Conservation (phyloP, 2,888 invertebrate species). For the Chironomus riparius region DNA sequence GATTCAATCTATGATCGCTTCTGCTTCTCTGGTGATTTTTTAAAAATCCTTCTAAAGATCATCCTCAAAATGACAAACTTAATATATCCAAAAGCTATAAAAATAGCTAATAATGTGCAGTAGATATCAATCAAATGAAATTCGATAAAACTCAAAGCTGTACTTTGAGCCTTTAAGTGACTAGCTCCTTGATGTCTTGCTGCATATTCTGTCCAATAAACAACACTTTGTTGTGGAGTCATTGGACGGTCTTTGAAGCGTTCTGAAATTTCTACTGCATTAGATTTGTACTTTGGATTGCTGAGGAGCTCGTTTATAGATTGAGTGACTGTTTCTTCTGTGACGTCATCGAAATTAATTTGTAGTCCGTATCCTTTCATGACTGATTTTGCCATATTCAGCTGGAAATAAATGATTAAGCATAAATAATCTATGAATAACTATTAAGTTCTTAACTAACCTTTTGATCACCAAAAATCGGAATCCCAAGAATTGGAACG, state of each 20-base stretch:
- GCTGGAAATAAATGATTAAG: neutral
- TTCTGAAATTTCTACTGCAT: conserved; percentile 50
- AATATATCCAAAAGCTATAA: neutral
- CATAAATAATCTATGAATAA: too few relatives aligned
- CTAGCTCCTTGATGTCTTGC: conserved; percentile 61
- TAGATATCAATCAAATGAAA: neutral
- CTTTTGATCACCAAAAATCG: conserved; percentile 47
- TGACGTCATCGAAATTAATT: conserved; percentile 47
- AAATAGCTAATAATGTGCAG: neutral
- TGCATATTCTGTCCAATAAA: conserved; percentile 72
- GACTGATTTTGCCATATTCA: conserved; percentile 34
- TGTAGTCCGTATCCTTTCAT: conserved; percentile 43
- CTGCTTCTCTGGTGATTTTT: neutral
- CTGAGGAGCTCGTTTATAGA: conserved; percentile 34
- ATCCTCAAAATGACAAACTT: neutral
- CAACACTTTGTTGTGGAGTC: conserved; percentile 56
- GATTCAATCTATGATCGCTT: too few relatives aligned
- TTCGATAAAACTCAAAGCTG: neutral
- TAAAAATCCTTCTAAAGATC: neutral
- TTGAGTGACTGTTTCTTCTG: conserved; percentile 30
- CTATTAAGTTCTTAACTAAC: too few relatives aligned
- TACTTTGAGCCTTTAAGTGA: conserved; percentile 38
- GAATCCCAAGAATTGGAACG: conserved; percentile 63
- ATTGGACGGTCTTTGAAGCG: conserved; percentile 59
- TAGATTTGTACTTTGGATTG: conserved; percentile 33